Evolutionary conservation across 2,888 invertebrate species (phyloP), one percentile per base, ranked within the genome.

Genomic region (Mythimna lalbum): DNA sequence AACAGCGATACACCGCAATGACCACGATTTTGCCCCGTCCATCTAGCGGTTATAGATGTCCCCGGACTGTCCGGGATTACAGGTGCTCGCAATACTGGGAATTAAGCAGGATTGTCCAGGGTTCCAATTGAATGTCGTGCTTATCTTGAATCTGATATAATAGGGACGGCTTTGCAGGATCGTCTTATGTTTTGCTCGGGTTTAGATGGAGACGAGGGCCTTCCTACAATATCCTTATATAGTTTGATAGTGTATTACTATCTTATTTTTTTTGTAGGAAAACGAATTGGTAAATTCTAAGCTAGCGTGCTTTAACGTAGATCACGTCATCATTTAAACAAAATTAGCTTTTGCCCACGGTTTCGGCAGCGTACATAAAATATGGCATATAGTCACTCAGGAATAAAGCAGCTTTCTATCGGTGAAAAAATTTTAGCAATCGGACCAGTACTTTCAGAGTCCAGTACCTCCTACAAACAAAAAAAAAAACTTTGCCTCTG

Each of bases 31-130:
- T 63, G 49, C 33, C 19, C 49, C 31, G 36, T 33, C 65, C 72
- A 73, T 55, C 71, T 61, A 67, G 47, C 21, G 62, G 50, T 61
- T 66, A 76, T 76, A 39, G 76, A 66, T 66, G 59, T 68, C 61
- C 67, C 49, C 53, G 49, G 52, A 72, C 55, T 52, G 47, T 4
- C 53, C 43, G 6, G 69, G 73, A 80, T 83, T 82, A 83, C 82
- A 81, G 83, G 70, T 97, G 65, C 72, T 55, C 57, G 65, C 77
- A 75, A 80, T 69, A 27, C 53, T 60, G 72, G 78, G 78, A 61
- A 75, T 76, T 81, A 76, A 74, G 33, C 63, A 50, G 65, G 69
- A 78, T 96, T 73, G 97, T 97, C 75, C 96, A 92, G 62, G 56
- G 53, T 56, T 67, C 39, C 68, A 76, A 83, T 84, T 82, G 75